Evolutionary conservation across 2,888 invertebrate species (phyloP).

Genomic region (Parelbella ahira): DNA sequence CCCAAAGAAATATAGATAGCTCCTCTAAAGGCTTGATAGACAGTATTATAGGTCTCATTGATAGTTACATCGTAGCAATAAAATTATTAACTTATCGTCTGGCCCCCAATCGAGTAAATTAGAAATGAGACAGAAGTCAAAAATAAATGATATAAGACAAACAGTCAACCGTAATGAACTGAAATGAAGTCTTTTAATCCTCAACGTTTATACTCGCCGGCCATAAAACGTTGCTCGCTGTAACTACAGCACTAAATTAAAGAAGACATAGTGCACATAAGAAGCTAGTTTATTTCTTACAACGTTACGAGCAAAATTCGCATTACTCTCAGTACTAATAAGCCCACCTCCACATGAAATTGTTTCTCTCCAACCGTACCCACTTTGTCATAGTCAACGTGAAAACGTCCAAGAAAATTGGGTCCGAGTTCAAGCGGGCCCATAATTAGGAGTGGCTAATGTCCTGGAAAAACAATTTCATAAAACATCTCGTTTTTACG

Average conservation of each 20-base stretch:
- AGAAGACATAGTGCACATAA: slow-evolving; percentile 17
- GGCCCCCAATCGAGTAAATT: no score
- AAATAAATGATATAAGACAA: not conserved
- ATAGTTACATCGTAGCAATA: no score
- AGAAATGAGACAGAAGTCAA: not conserved
- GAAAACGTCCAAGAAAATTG: slow-evolving; percentile 71
- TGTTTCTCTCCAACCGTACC: slow-evolving; percentile 49
- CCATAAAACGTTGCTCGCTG: slow-evolving; percentile 15
- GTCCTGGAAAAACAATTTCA: slow-evolving; percentile 78
- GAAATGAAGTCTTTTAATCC: slow-evolving; percentile 7
- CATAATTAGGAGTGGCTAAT: slow-evolving; percentile 76
- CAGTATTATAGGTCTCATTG: no score
- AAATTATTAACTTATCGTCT: no score
- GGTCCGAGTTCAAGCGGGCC: slow-evolving; percentile 53
- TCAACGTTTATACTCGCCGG: slow-evolving; percentile 7
- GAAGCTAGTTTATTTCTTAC: slow-evolving; percentile 20
- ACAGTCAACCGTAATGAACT: slow-evolving; percentile 6
- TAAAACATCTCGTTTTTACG: slow-evolving; percentile 70
- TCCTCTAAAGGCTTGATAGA: no score
- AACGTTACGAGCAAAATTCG: slow-evolving; percentile 20
- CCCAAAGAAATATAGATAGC: no score
- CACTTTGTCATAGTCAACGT: slow-evolving; percentile 73
- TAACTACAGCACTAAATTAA: slow-evolving; percentile 19
- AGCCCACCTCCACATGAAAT: slow-evolving; percentile 57
- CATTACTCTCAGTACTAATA: slow-evolving; percentile 40